Evolutionary conservation across 1,140 invertebrate genomes (phyloP).

Genomic region (Drosophila ogumai): DNA sequence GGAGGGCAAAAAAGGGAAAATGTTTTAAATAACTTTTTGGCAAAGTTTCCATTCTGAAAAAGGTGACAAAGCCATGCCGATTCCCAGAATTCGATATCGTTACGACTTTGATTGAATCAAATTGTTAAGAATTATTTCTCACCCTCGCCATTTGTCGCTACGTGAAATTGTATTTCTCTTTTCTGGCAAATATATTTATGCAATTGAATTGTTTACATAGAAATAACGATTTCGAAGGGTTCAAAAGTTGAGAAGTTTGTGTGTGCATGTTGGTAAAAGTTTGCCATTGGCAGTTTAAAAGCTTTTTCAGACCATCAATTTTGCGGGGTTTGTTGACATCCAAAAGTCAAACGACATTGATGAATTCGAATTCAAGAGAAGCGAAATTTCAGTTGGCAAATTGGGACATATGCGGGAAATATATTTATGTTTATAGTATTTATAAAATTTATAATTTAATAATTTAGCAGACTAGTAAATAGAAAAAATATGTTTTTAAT

Average conservation of each 20-base stretch:
- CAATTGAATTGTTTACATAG: constrained; percentile 77
- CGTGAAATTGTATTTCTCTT: constrained; percentile 23
- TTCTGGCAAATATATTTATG: constrained; percentile 68
- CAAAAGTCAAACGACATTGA: constrained; percentile 44
- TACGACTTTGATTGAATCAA: constrained; percentile 68
- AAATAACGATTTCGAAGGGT: constrained; percentile 63
- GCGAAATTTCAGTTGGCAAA: constrained; percentile 29
- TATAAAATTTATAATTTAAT: no score
- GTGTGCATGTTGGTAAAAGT: constrained; percentile 23
- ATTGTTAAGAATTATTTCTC: constrained; percentile 68
- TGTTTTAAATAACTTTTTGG: constrained; percentile 71
- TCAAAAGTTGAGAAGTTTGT: constrained; percentile 43
- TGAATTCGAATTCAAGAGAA: constrained; percentile 45
- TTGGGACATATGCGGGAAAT: constrained; percentile 23
- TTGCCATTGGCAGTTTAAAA: constrained; percentile 44
- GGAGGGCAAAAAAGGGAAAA: constrained; percentile 38
- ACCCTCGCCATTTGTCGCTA: constrained; percentile 5
- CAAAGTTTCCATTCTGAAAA: constrained; percentile 43
- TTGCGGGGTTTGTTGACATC: constrained; percentile 31
- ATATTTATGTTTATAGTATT: neutral
- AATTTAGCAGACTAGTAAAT: neutral
- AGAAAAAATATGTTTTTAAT: neutral
- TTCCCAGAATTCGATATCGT: constrained; percentile 40
- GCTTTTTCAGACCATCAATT: constrained; percentile 64
- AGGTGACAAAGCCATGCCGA: constrained; percentile 66